phyloP scores from a whole-genome alignment of 2,797 vertebrate species.

The Buceros bicornis region DNA sequence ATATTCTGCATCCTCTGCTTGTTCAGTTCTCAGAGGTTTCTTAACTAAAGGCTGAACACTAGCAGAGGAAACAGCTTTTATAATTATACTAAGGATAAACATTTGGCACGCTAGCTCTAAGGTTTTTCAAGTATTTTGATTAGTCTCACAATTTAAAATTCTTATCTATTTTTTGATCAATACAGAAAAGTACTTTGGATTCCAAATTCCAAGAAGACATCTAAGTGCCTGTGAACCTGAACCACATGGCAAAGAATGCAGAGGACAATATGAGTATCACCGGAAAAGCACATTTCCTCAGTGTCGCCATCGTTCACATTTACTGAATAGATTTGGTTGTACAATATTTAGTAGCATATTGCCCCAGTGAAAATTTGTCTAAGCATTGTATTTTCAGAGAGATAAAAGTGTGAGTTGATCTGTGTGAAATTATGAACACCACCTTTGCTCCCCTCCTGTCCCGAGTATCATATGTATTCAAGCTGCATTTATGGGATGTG shows the following conservation, averaged over 20 bases:
- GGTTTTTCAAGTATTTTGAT: neutral
- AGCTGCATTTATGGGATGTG: neutral
- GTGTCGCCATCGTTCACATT: neutral
- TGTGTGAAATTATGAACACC: neutral
- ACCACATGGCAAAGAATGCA: neutral
- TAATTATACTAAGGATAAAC: neutral
- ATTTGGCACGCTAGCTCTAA: neutral
- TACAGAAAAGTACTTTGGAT: neutral
- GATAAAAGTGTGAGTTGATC: neutral
- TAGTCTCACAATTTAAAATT: neutral
- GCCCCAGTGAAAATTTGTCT: neutral
- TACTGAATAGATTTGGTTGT: neutral
- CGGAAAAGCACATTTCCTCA: neutral
- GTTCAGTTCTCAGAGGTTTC: neutral
- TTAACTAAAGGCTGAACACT: neutral
- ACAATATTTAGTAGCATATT: neutral
- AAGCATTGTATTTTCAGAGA: neutral
- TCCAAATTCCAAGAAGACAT: neutral
- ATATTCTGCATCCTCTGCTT: neutral
- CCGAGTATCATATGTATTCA: neutral
- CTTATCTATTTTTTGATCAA: neutral
- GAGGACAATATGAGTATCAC: neutral
- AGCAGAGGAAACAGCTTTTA: neutral
- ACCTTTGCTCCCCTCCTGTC: fast-evolving
- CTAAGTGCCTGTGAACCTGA: neutral